Base-by-base conservation (phyloP, 2,797 vertebrate genomes). In the Tragopan temminckii region DNA sequence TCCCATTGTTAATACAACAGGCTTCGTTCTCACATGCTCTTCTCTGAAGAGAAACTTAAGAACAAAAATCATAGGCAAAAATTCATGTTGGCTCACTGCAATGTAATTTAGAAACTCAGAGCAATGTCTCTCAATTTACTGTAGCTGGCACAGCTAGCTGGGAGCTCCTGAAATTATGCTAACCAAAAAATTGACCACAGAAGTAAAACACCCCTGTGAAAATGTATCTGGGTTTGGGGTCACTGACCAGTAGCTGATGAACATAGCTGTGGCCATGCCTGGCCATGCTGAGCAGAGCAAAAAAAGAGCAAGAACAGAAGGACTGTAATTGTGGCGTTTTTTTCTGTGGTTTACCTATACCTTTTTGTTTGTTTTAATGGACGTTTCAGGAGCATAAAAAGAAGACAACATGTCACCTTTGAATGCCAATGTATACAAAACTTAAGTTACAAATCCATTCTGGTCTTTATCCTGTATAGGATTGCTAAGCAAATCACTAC, bases 131-230 rank as follows among this genome's bases (percentile, higher is more conserved):
- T 68, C 53, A 1, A 21, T 79, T 89, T 69, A 74, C 59, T 70
- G n/a, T 11, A 61, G 35, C 52, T 68, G 43, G 59, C 63, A 86
- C 86, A 86, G n/a, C 52, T 66, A 0, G 0, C 19, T 1, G 1
- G 38, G 43, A 90, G 33, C 71, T 74, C 48, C 90, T 53, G n/a
- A 71, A 85, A 68, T 86, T 70, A 64, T 5, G 20, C 53, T 83
- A 64, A 90, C n/a, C 55, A 91, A 72, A 80, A 93, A 75, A 66
- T 38, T n/a, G 83, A 46, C 38, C 74, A 67, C 63, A 59, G n/a
- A 78, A 87, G 63, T 64, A 80, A 93, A 87, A 85, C 42, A 70
- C 13, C 6, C 2, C 45, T 71, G 27, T 33, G 72, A 71, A 94
- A 79, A 83, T 62, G 18, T 27, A 61, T 29, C 46, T 70, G 66